These are phyloP conservation scores for Pammene aurita DNA, from an alignment of 2,888 invertebrate species.

Conservation along the genomic window DNA sequence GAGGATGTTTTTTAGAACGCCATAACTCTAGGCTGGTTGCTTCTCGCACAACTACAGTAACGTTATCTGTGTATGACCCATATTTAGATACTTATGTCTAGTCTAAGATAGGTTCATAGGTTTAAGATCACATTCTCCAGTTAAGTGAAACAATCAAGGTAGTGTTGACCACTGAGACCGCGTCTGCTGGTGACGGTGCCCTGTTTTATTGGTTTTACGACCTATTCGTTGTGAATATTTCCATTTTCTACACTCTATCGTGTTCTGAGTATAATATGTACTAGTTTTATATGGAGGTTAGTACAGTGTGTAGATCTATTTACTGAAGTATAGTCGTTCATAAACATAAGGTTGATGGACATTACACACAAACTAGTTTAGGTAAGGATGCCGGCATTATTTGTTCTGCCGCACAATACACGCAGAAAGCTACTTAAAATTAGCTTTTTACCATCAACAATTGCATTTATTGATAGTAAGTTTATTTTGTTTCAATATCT, in stretches of 20 bases:
- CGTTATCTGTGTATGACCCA: constrained; percentile 25
- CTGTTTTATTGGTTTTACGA: constrained; percentile 77
- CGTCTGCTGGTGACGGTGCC: constrained; percentile 42
- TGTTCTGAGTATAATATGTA: constrained; percentile 53
- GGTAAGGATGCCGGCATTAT: constrained; percentile 24
- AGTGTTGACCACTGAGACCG: constrained; percentile 38
- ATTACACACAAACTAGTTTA: constrained; percentile 26
- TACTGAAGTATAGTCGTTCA: constrained; percentile 19
- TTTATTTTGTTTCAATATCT: constrained; percentile 28
- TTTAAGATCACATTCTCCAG: constrained; percentile 40
- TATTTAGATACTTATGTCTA: constrained; percentile 42
- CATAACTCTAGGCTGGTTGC: background rate
- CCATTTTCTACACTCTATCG: constrained; percentile 82
- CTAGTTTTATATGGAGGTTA: constrained; percentile 48
- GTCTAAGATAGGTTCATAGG: constrained; percentile 44
- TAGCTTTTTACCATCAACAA: constrained; percentile 35
- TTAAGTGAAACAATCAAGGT: constrained; percentile 35
- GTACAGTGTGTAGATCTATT: constrained; percentile 23
- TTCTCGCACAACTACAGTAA: constrained; percentile 1
- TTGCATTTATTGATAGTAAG: constrained; percentile 40
- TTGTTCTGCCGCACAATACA: constrained; percentile 13
- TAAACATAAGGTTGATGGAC: constrained; percentile 17
- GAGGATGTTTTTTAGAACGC: constrained; percentile 5
- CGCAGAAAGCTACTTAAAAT: constrained; percentile 26
- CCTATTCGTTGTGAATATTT: constrained; percentile 56